phyloP scores from a whole-genome alignment of 2,113 vertebrate species.

The Lepus timidus region DNA sequence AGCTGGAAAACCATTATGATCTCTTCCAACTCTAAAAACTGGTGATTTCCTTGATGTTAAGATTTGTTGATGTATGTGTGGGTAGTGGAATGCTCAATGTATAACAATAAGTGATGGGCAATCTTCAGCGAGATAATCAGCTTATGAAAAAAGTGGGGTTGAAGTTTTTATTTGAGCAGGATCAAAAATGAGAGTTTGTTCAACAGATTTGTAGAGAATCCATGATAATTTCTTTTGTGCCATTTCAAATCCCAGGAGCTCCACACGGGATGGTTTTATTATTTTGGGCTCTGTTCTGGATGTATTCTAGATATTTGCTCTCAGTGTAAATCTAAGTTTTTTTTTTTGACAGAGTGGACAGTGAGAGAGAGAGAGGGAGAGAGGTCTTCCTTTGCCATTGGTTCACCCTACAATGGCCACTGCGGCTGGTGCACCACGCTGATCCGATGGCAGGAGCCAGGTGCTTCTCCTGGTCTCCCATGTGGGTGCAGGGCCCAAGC shows the following conservation, averaged over 20 bases:
- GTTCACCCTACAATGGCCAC: no score
- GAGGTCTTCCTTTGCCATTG: no score
- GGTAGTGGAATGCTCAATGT: constrained; percentile 24
- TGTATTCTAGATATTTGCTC: constrained; percentile 34
- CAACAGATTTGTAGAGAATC: constrained; percentile 59
- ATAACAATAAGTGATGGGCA: background rate
- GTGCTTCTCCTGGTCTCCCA: background rate
- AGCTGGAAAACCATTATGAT: background rate
- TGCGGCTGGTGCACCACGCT: no score
- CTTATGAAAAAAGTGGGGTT: constrained; percentile 40
- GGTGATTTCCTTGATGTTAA: constrained; percentile 58
- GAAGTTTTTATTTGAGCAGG: constrained; percentile 33
- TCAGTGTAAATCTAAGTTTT: background rate
- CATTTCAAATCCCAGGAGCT: constrained; percentile 53
- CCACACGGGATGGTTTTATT: constrained; percentile 54
- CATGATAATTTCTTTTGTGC: constrained; percentile 68
- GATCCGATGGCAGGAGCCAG: no score
- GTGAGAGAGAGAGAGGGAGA: no score
- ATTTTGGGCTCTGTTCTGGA: constrained; percentile 61
- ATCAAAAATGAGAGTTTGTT: constrained; percentile 57
- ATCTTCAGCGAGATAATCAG: constrained; percentile 37
- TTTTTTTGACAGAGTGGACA: no score
- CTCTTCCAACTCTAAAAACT: constrained; percentile 24
- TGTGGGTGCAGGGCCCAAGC: no score
- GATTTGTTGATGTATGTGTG: constrained; percentile 9